Evolutionary conservation across 2,113 vertebrate species (phyloP).

Genomic region (Psammodynastes pulverulentus): DNA sequence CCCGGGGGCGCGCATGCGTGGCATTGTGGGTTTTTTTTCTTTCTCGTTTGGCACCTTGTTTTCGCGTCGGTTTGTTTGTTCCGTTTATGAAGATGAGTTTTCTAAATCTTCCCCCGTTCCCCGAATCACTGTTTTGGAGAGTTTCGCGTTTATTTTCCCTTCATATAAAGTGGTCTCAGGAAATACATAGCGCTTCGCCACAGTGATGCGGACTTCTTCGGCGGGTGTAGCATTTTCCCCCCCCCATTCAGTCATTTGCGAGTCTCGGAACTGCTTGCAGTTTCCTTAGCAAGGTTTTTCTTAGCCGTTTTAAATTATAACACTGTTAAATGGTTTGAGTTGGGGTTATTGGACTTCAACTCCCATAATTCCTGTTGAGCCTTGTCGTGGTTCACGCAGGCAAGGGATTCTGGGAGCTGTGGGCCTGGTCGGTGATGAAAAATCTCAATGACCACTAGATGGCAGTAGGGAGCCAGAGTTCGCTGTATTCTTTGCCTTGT

Average conservation of each 20-base stretch:
- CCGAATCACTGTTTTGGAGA: background rate
- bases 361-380: background rate
- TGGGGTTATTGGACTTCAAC: background rate
- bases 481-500: background rate
- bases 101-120: background rate
- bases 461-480: background rate
- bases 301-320: background rate
- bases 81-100: background rate
- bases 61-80: background rate
- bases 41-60: background rate
- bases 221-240: accelerated
- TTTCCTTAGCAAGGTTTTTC: background rate
- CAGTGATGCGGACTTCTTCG: background rate
- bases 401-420: background rate
- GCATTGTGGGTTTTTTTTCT: background rate
- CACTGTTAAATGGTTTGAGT: background rate
- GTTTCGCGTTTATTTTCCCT: too few relatives aligned
- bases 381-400: background rate
- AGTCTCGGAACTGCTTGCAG: background rate
- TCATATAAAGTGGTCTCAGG: background rate
- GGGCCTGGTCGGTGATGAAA: background rate
- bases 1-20: background rate
- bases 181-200: background rate
- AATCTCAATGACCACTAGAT: background rate
- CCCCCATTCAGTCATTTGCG: background rate